A percentile compares a stretch with the other conserved stretches of the same genome.
These are phyloP conservation scores for Drosophila neutralis DNA, from an alignment of 2,888 invertebrate genomes.

Conservation along the genomic window DNA sequence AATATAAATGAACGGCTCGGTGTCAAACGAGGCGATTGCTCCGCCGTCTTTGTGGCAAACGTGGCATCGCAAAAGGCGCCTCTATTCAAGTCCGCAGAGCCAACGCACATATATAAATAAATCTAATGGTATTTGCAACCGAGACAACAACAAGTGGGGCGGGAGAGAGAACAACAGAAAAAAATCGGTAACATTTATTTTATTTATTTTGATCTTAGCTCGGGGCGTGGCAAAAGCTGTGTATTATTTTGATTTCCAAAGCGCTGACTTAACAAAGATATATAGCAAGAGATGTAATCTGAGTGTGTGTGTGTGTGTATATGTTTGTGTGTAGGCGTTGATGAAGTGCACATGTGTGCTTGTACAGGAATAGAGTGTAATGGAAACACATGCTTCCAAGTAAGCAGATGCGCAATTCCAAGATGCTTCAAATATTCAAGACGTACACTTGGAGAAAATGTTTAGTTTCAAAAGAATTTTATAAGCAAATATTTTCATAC, in stretches of 20 bases:
- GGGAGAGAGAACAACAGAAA: slow-evolving; percentile 19
- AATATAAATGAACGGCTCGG: slow-evolving; percentile 39
- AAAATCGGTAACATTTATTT: slow-evolving; percentile 63
- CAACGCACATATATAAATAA: slow-evolving; percentile 70
- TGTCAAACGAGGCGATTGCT: slow-evolving; percentile 69
- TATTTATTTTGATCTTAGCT: slow-evolving; percentile 65
- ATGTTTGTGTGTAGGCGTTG: slow-evolving; percentile 50
- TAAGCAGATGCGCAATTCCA: slow-evolving; percentile 41
- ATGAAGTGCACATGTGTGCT: slow-evolving; percentile 59
- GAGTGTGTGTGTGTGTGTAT: slow-evolving; percentile 9
- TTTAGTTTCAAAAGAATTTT: neutral
- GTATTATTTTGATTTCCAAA: slow-evolving; percentile 73
- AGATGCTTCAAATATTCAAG: slow-evolving; percentile 27
- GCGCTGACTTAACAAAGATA: slow-evolving; percentile 77
- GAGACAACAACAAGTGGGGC: slow-evolving; percentile 11
- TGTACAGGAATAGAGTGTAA: slow-evolving; percentile 44
- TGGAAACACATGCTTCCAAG: slow-evolving; percentile 55
- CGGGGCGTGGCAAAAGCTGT: slow-evolving; percentile 56
- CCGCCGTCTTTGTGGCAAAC: slow-evolving; percentile 35
- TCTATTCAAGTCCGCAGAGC: slow-evolving; percentile 18
- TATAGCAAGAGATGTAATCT: slow-evolving; percentile 43
- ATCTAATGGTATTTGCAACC: slow-evolving; percentile 66
- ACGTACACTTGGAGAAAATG: slow-evolving; percentile 3
- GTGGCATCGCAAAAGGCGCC: slow-evolving; percentile 50
- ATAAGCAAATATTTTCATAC: neutral